Evolutionary conservation across 2,888 invertebrate species (phyloP), one percentile per base, ranked within the genome.

Genomic region (Drosophila gaucha): DNA sequence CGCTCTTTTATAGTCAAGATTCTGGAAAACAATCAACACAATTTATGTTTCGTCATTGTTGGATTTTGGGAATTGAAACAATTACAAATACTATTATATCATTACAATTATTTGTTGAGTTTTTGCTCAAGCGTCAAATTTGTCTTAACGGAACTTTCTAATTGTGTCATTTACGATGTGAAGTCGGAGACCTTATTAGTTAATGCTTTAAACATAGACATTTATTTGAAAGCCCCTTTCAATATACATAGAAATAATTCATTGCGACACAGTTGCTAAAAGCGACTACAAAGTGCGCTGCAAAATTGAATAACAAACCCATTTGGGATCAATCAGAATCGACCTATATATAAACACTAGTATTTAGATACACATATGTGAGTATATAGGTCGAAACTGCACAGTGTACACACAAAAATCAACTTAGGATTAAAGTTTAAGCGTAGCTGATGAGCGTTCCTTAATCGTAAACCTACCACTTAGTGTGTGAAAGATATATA

Each of bases 391-490:
- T 41, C 52, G 39, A 41, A 22, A 35, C 39, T 62, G 56, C 24
- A 56, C 59, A 67, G 39, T 47, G 33, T 43, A 57, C 60, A 74
- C 36, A 67, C 31, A 66, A 43, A 69, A 55, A 57, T 78, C 43
- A 55, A 63, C 65, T 75, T 60, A 58, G 16, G 22, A 54, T 62
- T 47, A 52, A 39, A 26, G 33, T 63, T 64, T 70, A 83, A 83
- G 86, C 77, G 70, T 83, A 83, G 67, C 62, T 65, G 57, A 62
- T 30, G 55, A 52, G 44, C 46, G 33, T 67, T 67, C 31, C 65
- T 63, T 76, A 77, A 49, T 43, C 50, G 22, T 64, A 63, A 52
- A 60, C 38, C 82, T 75, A 82, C 62, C 66, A 72, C 82, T 78
- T 58, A 68, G 51, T 80, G 65, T 36, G n/a, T 31, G 62, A 50